phyloP scores from a whole-genome alignment of 2,797 vertebrate genomes.

The Bovichtus variegatus region DNA sequence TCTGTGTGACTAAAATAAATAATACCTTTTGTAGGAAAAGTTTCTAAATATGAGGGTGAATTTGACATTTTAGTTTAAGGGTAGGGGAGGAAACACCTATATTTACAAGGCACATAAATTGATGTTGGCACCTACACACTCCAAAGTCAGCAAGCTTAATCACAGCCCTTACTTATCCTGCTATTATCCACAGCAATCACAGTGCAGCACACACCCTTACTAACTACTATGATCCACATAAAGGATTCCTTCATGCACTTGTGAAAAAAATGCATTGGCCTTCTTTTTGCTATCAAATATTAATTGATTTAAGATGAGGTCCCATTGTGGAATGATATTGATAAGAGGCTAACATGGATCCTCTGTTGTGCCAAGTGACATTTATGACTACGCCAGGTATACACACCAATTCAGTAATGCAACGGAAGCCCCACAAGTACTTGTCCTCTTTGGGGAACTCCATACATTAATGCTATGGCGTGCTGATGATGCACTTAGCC shows the following conservation, averaged over 20 bases:
- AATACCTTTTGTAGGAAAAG: not conserved
- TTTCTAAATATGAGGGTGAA: not conserved
- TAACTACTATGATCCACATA: constrained; percentile 14
- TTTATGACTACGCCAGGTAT: not conserved
- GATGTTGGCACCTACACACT: not conserved
- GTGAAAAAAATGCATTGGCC: constrained; percentile 2
- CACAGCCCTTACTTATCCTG: constrained; percentile 48
- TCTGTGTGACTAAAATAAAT: not conserved
- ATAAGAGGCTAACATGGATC: not conserved
- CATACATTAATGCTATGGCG: constrained; percentile 43
- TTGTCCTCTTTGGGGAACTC: constrained; percentile 31
- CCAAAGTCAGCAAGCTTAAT: constrained; percentile 23
- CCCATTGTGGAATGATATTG: not conserved
- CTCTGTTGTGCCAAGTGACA: not conserved
- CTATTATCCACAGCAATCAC: constrained; percentile 41
- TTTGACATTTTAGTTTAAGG: not conserved
- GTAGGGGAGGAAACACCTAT: not conserved
- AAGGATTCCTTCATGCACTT: constrained; percentile 7
- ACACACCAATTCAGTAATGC: constrained; percentile 11
- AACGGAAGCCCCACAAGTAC: not conserved
- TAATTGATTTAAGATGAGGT: not conserved
- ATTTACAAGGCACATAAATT: not conserved
- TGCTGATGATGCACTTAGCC: constrained; percentile 72
- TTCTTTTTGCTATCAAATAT: not conserved
- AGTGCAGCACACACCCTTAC: constrained; percentile 42